Conservation (phyloP, 2,113 vertebrate genomes). For the Uria lomvia region DNA sequence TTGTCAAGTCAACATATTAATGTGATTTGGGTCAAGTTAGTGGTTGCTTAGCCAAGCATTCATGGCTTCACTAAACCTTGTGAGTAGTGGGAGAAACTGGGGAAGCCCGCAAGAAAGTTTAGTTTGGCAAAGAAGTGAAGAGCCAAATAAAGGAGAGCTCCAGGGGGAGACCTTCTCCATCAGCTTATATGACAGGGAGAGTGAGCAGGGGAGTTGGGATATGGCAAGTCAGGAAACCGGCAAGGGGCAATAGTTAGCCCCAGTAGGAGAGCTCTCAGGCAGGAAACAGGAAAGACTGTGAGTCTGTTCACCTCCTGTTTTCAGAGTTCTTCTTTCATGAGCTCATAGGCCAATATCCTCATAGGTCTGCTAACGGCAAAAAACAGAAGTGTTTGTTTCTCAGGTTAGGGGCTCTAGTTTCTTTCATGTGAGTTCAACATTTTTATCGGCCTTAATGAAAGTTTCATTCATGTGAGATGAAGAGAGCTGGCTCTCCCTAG, state of each 20-base stretch:
- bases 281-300: conserved; percentile 35
- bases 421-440: conserved; percentile 6
- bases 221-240: conserved; percentile 2
- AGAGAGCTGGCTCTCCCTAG: background rate
- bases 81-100: background rate
- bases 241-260: background rate
- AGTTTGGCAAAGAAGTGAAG: background rate
- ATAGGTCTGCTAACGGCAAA: background rate
- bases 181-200: background rate
- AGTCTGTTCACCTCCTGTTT: conserved; percentile 19
- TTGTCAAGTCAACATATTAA: conserved; percentile 12
- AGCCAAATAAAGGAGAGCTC: background rate
- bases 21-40: background rate
- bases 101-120: conserved; percentile 20
- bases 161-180: background rate
- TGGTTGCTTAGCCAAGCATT: background rate
- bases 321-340: conserved; percentile 40
- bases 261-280: background rate
- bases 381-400: conserved; percentile 24
- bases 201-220: background rate
- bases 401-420: background rate
- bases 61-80: background rate
- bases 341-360: conserved; percentile 31
- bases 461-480: background rate
- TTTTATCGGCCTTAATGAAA: conserved; percentile 8